Evolutionary conservation across 2,113 vertebrate species (phyloP).

Genomic region (Channa maculata): DNA sequence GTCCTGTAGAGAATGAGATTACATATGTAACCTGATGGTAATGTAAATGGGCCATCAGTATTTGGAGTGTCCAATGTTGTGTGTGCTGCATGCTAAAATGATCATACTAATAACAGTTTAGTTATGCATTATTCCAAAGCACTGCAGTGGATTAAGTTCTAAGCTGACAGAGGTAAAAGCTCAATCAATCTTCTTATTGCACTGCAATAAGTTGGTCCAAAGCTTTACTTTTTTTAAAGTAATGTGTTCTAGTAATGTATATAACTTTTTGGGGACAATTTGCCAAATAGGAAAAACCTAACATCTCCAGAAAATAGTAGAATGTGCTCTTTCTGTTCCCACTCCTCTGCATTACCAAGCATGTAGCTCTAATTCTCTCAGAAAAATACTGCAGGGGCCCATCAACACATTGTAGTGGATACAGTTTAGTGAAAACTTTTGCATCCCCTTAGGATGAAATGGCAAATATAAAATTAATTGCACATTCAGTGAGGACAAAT

Average conservation of each 20-base stretch:
- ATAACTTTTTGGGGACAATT: constrained; percentile 11
- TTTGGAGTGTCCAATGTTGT: constrained; percentile 1
- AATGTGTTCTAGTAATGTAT: constrained; percentile 55
- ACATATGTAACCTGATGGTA: constrained; percentile 14
- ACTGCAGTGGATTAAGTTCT: constrained; percentile 40
- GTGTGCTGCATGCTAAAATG: constrained; percentile 11
- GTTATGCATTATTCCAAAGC: constrained; percentile 25
- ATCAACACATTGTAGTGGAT: not conserved
- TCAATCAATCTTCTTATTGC: constrained; percentile 35
- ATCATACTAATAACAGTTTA: not conserved
- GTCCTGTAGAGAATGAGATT: constrained; percentile 15
- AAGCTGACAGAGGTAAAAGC: constrained; percentile 50
- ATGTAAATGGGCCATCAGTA: not conserved
- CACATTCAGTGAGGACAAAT: too few species aligned
- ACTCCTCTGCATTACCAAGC: too few species aligned
- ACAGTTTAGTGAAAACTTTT: too few species aligned
- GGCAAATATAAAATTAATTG: too few species aligned
- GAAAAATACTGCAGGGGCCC: constrained; percentile 6
- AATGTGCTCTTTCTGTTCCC: too few species aligned
- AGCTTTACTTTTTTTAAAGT: constrained; percentile 52
- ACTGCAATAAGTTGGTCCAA: constrained; percentile 42
- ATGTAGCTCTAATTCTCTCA: constrained; percentile 1
- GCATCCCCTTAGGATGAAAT: too few species aligned
- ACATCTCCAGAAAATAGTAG: too few species aligned
- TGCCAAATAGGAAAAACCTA: too few species aligned